These are phyloP conservation scores for Tachysurus fulvidraco DNA, from an alignment of 2,113 vertebrate genomes.

Conservation along the genomic window DNA sequence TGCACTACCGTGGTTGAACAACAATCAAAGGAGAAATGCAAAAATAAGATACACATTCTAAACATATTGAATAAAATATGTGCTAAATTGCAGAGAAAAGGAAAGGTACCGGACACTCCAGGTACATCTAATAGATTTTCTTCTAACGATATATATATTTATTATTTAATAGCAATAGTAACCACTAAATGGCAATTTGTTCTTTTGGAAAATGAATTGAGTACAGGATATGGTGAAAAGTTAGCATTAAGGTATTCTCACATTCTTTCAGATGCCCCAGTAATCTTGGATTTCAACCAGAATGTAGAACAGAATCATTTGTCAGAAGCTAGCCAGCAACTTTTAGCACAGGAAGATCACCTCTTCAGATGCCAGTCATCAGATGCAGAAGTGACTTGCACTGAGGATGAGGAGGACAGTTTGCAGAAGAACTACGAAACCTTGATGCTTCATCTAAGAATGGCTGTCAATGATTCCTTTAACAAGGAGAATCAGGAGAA, in stretches of 20 bases:
- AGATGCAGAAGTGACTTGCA: slow-evolving; percentile 59
- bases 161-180: background rate
- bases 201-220: background rate
- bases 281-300: slow-evolving; percentile 48
- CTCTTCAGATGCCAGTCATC: slow-evolving; percentile 58
- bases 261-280: slow-evolving; percentile 17
- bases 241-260: background rate
- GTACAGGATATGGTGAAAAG: background rate
- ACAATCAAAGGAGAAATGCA: background rate
- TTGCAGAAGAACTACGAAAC: slow-evolving; percentile 66
- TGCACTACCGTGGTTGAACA: background rate
- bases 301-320: slow-evolving; percentile 47
- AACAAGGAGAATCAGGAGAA: slow-evolving; percentile 57
- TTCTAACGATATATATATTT: background rate
- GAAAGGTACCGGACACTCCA: background rate
- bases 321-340: slow-evolving; percentile 60
- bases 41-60: background rate
- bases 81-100: background rate
- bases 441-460: slow-evolving; percentile 71
- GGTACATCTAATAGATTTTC: slow-evolving; percentile 17
- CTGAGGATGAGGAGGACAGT: slow-evolving; percentile 68
- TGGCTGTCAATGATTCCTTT: slow-evolving; percentile 71
- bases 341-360: slow-evolving; percentile 75
- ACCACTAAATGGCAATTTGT: background rate
- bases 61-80: slow-evolving; percentile 18